These are phyloP conservation scores for Echiichthys vipera DNA, from an alignment of 2,797 vertebrate genomes.

Conservation along the genomic window DNA sequence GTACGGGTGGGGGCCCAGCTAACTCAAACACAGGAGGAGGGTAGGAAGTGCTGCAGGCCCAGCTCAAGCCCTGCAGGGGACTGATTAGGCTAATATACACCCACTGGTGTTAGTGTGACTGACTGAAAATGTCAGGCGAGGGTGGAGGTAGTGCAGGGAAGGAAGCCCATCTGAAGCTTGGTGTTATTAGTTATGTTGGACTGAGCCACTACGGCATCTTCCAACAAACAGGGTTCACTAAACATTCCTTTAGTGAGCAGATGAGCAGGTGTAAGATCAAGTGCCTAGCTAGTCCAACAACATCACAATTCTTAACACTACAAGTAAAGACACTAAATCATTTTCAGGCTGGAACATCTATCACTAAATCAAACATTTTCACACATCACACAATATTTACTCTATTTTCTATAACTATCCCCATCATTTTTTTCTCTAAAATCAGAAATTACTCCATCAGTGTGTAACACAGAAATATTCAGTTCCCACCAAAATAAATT, in stretches of 20 bases:
- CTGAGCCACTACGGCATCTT: constrained; percentile 72
- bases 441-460: constrained; percentile 55
- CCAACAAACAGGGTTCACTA: constrained; percentile 78
- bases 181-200: constrained; percentile 72
- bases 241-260: constrained; percentile 81
- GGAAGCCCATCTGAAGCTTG: constrained; percentile 76
- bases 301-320: constrained; percentile 49
- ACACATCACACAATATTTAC: constrained; percentile 56
- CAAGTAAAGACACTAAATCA: constrained; percentile 40
- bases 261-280: constrained; percentile 70
- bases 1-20: constrained; percentile 74
- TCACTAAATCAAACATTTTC: constrained; percentile 61
- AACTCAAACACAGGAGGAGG: constrained; percentile 77
- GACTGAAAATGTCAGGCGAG: constrained; percentile 77
- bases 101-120: constrained; percentile 77
- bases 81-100: constrained; percentile 74
- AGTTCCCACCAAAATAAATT: constrained; percentile 69
- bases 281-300: constrained; percentile 59
- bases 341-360: constrained; percentile 43
- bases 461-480: constrained; percentile 66
- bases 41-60: constrained; percentile 71
- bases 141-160: constrained; percentile 79
- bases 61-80: constrained; percentile 68
- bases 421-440: constrained; percentile 40
- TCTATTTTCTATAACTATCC: constrained; percentile 47